A percentile compares a stretch with the other conserved stretches of the same genome.
Conservation (phyloP, 2,797 vertebrate genomes). For the Gorsachius magnificus region DNA sequence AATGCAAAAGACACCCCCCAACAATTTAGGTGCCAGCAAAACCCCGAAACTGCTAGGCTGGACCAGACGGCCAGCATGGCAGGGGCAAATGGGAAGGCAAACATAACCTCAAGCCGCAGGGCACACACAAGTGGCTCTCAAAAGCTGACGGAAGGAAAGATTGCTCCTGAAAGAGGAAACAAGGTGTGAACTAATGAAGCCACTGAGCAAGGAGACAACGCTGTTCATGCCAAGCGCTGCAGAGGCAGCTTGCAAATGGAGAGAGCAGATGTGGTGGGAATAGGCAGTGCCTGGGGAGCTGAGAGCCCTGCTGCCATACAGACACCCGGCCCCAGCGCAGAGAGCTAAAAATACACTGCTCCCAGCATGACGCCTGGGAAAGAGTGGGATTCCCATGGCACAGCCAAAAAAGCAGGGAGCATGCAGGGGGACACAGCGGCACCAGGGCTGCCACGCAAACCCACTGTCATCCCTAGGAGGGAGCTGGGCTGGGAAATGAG, state of each 20-base stretch:
- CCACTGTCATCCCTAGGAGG: accelerated
- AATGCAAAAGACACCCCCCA: neutral
- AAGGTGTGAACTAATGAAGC: neutral
- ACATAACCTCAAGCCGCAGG: accelerated
- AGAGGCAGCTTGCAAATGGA: neutral
- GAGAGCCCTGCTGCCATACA: neutral
- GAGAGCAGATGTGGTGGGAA: constrained; percentile 23
- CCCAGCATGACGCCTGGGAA: neutral
- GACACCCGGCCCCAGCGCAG: accelerated
- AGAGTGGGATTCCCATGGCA: neutral
- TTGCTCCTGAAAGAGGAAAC: neutral
- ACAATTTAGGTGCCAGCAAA: neutral
- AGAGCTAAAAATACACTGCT: neutral
- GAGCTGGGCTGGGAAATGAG: neutral
- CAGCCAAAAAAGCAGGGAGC: neutral
- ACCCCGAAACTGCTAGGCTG: neutral
- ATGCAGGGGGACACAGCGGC: neutral
- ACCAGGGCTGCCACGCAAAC: neutral
- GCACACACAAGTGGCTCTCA: neutral
- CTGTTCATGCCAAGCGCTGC: neutral
- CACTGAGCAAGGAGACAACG: neutral
- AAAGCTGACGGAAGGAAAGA: neutral
- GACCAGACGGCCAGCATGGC: neutral
- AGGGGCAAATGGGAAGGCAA: neutral
- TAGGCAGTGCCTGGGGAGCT: neutral